Base-by-base conservation (phyloP, 2,888 invertebrate species). In the Bedellia somnulentella region DNA sequence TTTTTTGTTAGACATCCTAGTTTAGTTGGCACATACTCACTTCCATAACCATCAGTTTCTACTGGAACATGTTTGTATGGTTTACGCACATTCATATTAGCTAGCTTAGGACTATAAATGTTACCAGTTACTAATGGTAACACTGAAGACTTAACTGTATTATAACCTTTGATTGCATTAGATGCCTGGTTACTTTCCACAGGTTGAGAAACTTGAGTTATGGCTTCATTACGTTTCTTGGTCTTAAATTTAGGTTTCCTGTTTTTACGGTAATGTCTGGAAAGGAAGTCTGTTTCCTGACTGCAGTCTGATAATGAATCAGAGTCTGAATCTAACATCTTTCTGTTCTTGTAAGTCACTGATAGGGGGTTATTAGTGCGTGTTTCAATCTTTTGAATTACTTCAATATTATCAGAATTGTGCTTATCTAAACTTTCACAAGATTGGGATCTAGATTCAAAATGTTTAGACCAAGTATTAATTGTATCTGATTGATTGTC, bases 1-100 rank as follows among this genome's bases (percentile, higher is more conserved):
- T 56, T 57, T 38, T 67, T 68, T n/a, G 64, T 59, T 33, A 57
- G 56, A 12, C 61, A 57, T 29, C 67, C 68, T 34, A 73, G 44
- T 38, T 54, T 70, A 11, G 73, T 73, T 9, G 77, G 77, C 10
- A 77, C 62, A 57, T 77, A 77, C 46, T 77, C 77, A 47, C 54
- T 59, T 14, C 62, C 61, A 44, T 52, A 59, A 15, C 52, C 57
- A 45, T 71, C 71, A 33, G 48, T 47, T 18, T 66, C 68, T 2
- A 46, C 5, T 18, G 11, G 17, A 16, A 11, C n/a, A 4, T 16
- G 30, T 11, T 40, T 15, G 24, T 37, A 37, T 35, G 38, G 51
- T 15, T 44, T 49, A 18, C 48, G 51, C 1, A 46, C 52, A 39
- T 44, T 52, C 68, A 73, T 70, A 33, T 67, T 64, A 25, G 53